Conservation (phyloP, 2,888 invertebrate species). For the Agrochola lota region DNA sequence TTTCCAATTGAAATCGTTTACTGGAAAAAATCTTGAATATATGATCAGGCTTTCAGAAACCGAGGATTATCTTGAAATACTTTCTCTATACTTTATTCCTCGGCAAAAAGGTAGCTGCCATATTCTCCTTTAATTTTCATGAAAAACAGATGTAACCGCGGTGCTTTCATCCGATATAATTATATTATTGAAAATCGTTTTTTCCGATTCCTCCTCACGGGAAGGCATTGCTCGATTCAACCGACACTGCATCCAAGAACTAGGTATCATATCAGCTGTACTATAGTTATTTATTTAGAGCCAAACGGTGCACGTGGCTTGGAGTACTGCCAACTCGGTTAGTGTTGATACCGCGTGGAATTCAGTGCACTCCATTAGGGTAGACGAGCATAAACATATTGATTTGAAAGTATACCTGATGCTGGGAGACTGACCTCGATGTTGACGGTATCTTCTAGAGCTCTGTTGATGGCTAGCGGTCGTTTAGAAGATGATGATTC, state of each 20-base stretch:
- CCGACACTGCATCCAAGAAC: slow-evolving; percentile 23
- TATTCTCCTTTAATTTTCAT: neutral
- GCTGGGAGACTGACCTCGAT: slow-evolving; percentile 2
- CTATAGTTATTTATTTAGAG: slow-evolving; percentile 54
- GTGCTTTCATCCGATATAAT: neutral
- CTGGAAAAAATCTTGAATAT: neutral
- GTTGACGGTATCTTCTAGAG: neutral
- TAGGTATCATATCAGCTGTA: slow-evolving; percentile 35
- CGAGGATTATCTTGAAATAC: neutral
- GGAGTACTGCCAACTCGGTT: slow-evolving; percentile 60
- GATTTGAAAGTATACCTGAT: slow-evolving; percentile 43
- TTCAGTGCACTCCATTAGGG: slow-evolving; percentile 58
- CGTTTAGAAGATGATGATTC: neutral
- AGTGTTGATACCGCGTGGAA: slow-evolving; percentile 61
- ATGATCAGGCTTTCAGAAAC: no score
- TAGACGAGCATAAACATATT: slow-evolving; percentile 57
- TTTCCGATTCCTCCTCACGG: neutral
- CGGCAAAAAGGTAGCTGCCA: neutral
- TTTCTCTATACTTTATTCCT: neutral
- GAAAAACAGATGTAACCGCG: neutral
- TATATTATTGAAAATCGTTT: neutral
- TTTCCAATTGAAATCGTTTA: neutral
- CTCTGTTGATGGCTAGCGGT: no score
- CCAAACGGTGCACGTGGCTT: slow-evolving; percentile 57
- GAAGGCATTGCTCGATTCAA: neutral